A percentile compares a stretch with the other conserved stretches of the same genome.
These are phyloP conservation scores for Rotaria magnacalcarata DNA, from an alignment of 2,888 invertebrate species.

Conservation along the genomic window DNA sequence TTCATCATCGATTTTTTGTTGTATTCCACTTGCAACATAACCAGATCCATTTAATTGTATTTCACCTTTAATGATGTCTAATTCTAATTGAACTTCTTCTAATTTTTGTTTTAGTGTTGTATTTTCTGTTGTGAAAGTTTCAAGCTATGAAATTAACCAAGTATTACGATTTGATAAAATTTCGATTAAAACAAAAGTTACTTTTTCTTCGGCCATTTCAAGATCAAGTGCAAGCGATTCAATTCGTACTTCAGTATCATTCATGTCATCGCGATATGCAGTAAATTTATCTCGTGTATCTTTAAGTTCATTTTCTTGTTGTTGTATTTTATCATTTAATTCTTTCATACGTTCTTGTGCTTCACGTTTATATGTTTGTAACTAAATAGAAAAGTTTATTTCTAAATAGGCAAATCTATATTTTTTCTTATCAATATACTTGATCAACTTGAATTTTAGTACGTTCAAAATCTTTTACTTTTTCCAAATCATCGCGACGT, in stretches of 20 bases:
- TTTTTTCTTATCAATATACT: constrained; percentile 49
- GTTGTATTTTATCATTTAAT: constrained; percentile 74
- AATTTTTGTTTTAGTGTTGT: constrained; percentile 37
- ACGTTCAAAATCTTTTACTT: constrained; percentile 82
- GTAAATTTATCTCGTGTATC: constrained; percentile 83
- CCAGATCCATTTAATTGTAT: constrained; percentile 46
- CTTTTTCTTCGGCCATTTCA: constrained; percentile 96
- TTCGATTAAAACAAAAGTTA: constrained; percentile 41
- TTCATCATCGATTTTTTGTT: constrained; percentile 85
- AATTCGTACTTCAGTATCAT: constrained; percentile 83
- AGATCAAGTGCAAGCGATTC: constrained; percentile 96
- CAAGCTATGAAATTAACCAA: background rate
- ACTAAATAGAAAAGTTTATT: constrained; percentile 51
- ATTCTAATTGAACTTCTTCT: constrained; percentile 42
- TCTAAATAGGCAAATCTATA: background rate
- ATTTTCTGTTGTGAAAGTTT: constrained; percentile 38
- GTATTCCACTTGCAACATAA: constrained; percentile 65
- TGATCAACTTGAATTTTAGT: constrained; percentile 83
- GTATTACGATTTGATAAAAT: background rate
- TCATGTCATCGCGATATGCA: constrained; percentile 83
- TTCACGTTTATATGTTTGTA: constrained; percentile 84
- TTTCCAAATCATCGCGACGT: constrained; percentile 82
- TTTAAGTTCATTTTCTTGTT: constrained; percentile 68
- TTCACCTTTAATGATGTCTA: constrained; percentile 46
- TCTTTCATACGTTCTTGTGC: constrained; percentile 84